phyloP scores from a whole-genome alignment of 2,888 invertebrate genomes.

The Aporophyla nigra region DNA sequence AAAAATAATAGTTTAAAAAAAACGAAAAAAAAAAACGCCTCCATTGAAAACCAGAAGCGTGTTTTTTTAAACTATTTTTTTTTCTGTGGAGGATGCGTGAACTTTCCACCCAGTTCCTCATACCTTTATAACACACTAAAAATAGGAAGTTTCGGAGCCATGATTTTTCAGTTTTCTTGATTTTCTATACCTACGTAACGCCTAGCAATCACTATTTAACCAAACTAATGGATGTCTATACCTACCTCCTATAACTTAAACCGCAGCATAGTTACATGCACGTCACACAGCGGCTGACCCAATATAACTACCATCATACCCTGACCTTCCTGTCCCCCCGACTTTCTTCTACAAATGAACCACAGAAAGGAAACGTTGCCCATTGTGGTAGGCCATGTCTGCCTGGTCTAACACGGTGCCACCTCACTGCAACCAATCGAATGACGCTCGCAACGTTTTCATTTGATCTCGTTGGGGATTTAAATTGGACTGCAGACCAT shows the following conservation, averaged over 20 bases:
- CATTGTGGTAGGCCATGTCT: constrained; percentile 65
- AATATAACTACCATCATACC: constrained; percentile 67
- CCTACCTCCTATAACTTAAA: constrained; percentile 52
- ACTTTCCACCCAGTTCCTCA: no score
- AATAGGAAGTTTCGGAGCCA: background rate
- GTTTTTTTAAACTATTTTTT: no score
- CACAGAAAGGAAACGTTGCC: constrained; percentile 54
- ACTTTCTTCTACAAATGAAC: constrained; percentile 61
- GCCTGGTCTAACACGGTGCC: constrained; percentile 64
- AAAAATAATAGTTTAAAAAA: no score
- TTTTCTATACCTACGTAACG: background rate
- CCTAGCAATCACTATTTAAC: background rate
- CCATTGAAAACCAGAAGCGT: no score
- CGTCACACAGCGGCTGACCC: constrained; percentile 72
- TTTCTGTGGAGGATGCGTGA: no score
- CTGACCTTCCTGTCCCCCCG: constrained; percentile 64
- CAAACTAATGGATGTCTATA: constrained; percentile 9
- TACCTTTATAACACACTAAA: background rate
- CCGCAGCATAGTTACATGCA: constrained; percentile 68
- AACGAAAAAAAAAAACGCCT: no score
- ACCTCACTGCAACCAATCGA: constrained; percentile 69
- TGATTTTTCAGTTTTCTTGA: background rate
- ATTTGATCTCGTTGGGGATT: constrained; percentile 73
- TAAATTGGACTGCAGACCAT: constrained; percentile 68
- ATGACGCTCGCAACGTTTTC: constrained; percentile 72